phyloP scores from a whole-genome alignment of 2,113 vertebrate genomes.

The Phoxinus phoxinus region DNA sequence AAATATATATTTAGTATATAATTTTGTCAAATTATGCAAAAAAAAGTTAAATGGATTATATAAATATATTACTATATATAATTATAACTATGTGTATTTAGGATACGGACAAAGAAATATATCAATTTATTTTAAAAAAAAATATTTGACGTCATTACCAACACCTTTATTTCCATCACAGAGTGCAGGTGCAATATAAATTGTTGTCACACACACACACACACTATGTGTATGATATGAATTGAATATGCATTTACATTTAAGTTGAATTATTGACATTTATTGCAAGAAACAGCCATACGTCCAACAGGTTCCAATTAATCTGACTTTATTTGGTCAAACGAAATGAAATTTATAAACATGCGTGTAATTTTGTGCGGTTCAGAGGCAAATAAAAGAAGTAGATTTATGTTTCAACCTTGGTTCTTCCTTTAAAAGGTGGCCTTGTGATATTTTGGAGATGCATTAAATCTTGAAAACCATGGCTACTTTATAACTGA shows the following conservation, averaged over 20 bases:
- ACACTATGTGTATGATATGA: too few species aligned
- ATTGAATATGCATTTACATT: not conserved
- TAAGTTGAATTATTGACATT: not conserved
- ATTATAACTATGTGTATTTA: not conserved
- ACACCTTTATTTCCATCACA: too few species aligned
- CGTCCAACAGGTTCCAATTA: not conserved
- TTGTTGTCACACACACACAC: too few species aligned
- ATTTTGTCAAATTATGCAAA: too few species aligned
- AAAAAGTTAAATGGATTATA: too few species aligned
- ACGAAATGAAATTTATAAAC: too few species aligned
- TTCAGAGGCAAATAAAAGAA: not conserved
- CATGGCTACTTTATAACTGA: conserved; percentile 11
- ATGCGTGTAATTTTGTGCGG: not conserved
- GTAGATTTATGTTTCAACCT: not conserved
- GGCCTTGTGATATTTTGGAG: not conserved
- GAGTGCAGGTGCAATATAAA: too few species aligned
- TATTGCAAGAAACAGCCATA: not conserved
- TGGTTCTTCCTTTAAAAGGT: not conserved
- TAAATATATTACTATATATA: not conserved
- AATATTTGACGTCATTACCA: too few species aligned
- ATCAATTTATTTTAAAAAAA: too few species aligned
- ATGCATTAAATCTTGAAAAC: not conserved
- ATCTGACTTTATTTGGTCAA: not conserved
- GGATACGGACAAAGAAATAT: not conserved
- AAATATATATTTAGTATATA: too few species aligned